phyloP scores from a whole-genome alignment of 2,113 vertebrate genomes.

The Suricata suricatta region DNA sequence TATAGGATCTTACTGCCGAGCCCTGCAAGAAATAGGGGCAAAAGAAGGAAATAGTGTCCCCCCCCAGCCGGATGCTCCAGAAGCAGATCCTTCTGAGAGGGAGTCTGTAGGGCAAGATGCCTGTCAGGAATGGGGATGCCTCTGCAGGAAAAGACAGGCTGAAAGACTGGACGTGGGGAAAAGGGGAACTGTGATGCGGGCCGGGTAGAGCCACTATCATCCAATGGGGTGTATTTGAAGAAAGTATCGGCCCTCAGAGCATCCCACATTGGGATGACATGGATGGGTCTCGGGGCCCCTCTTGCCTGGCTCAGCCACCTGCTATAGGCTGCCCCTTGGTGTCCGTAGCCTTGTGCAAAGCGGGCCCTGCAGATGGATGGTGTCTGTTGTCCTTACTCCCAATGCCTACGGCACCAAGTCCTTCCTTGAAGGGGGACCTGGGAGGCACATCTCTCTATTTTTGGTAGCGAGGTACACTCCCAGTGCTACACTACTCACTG shows the following conservation, averaged over 20 bases:
- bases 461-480: not conserved
- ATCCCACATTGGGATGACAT: no score
- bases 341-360: rapidly evolving
- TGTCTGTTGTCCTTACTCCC: not conserved
- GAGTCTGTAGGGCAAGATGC: not conserved
- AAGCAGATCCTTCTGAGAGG: not conserved
- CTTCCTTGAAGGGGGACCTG: not conserved
- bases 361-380: not conserved
- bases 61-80: not conserved
- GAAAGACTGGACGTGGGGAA: not conserved
- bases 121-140: no score
- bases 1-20: not conserved
- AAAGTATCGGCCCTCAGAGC: not conserved
- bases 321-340: not conserved
- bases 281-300: rapidly evolving
- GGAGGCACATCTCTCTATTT: not conserved
- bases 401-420: not conserved
- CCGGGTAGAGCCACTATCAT: not conserved
- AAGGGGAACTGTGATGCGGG: no score
- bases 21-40: not conserved
- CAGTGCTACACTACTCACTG: no score
- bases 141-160: not conserved
- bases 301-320: not conserved
- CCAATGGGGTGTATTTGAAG: rapidly evolving
- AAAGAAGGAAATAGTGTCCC: not conserved